Conservation (phyloP, 2,797 vertebrate genomes). For the Austrolebias charrua region DNA sequence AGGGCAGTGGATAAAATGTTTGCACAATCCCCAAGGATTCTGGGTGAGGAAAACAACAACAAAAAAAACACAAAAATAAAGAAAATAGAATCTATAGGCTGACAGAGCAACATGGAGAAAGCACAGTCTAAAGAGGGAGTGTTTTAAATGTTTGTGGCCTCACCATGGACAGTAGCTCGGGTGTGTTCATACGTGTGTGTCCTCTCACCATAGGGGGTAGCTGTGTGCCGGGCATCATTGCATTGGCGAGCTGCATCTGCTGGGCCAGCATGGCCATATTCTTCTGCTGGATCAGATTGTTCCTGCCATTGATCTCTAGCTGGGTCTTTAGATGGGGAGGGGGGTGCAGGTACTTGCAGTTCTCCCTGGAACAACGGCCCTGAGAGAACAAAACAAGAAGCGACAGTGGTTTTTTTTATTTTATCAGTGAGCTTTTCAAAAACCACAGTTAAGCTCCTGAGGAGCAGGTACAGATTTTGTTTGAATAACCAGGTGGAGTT, state of each 20-base stretch:
- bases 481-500: not conserved
- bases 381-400: slow-evolving; percentile 50
- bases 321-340: slow-evolving; percentile 98
- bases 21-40: not conserved
- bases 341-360: slow-evolving; percentile 98
- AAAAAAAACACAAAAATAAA: too few relatives aligned
- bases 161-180: slow-evolving; percentile 43
- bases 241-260: slow-evolving; percentile 98
- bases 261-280: slow-evolving; percentile 99
- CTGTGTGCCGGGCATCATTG: slow-evolving; percentile 95
- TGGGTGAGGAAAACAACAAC: not conserved
- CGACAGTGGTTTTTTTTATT: not conserved
- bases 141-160: slow-evolving; percentile 32
- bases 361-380: slow-evolving; percentile 97
- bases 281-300: slow-evolving; percentile 99
- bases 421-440: not conserved
- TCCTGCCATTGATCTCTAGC: slow-evolving; percentile 97
- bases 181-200: slow-evolving; percentile 54
- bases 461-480: not conserved
- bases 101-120: slow-evolving; percentile 18
- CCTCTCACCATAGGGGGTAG: slow-evolving; percentile 91
- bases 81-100: not conserved
- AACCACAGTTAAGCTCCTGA: not conserved
- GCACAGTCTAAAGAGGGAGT: slow-evolving; percentile 3
- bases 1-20: not conserved